Base-by-base conservation (phyloP, 2,113 vertebrate species). In the Labeo catla region DNA sequence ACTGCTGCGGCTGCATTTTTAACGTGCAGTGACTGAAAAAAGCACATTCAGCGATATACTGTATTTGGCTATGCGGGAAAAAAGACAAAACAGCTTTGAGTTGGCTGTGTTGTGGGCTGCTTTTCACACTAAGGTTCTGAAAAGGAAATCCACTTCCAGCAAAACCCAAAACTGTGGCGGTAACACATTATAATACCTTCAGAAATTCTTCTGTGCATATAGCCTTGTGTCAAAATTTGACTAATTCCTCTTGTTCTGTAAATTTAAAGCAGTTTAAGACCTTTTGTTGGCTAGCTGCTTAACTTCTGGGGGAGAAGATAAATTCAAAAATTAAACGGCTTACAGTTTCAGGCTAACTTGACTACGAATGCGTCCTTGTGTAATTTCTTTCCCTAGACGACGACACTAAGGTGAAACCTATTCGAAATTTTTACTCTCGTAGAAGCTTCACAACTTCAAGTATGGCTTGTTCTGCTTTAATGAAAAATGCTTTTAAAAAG, bases 141-240 rank as follows among this genome's bases (percentile, higher is more conserved):
- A 81, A 63, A 66, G 16, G 43, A 70, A 82, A 82, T 52, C 16
- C 47, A 82, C 66, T 81, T 81, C 45, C 45, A 39, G 39, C 16
- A 21, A 13, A 54, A 54, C 49, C 23, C 0, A 77, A 77, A 77
- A 77, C 12, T 77, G 43, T 34, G 80, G n/a, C 16, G 4, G 43
- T 16, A 52, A 82, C 21, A 9, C 63, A 39, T 52, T 9, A 28
- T 4, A 76, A 76, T 76, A 36, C 74, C 4, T 81, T 49, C 43
- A 10, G 15, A 66, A 52, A 77, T 21, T 45, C 7, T 15, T 63
- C 77, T 45, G 11, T 65, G 21, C 78, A 81, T 13, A 50, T 15
- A 36, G 80, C 63, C 61, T 36, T 10, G 12, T 2, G 80, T 82
- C 45, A 82, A 39, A 2, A 10, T 47, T 45, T 36, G 2, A 16